These are phyloP conservation scores for Hapalemur alaotrensis DNA, from an alignment of 2,797 vertebrate species.

Conservation along the genomic window DNA sequence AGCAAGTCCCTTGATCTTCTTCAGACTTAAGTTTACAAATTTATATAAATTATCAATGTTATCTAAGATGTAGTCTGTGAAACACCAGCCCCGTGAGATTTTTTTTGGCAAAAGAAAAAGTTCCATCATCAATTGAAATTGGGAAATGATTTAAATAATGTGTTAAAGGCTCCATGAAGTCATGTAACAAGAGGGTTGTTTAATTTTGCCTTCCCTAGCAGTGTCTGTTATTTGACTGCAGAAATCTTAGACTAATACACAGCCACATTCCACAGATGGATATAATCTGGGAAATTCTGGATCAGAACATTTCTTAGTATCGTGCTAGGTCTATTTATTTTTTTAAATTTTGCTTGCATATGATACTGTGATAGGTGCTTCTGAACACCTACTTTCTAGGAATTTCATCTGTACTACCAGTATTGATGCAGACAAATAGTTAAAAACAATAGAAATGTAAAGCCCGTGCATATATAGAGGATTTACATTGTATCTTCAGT, in stretches of 20 bases:
- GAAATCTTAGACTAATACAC: conserved; percentile 6
- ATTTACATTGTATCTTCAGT: conserved; percentile 22
- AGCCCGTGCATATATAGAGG: not conserved
- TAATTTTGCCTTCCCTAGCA: conserved; percentile 38
- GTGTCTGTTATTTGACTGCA: not conserved
- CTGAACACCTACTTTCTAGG: conserved; percentile 10
- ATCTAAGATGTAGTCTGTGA: not conserved
- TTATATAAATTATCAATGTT: not conserved
- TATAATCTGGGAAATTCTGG: conserved; percentile 7
- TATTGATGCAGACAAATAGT: not conserved
- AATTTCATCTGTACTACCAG: not conserved
- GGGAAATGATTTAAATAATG: not conserved
- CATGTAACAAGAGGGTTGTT: not conserved
- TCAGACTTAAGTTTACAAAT: conserved; percentile 3
- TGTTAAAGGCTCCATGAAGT: conserved; percentile 6
- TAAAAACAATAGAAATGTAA: conserved; percentile 5
- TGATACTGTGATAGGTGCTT: not conserved
- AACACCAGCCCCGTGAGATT: not conserved
- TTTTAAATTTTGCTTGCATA: not conserved
- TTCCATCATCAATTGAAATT: conserved; percentile 8
- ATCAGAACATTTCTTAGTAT: conserved; percentile 20
- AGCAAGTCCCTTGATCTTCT: conserved; percentile 22
- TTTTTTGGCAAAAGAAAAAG: not conserved
- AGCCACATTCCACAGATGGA: not conserved
- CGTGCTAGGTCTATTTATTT: not conserved